Conservation (phyloP, 2,113 vertebrate species). For the Spea multiplicata region DNA sequence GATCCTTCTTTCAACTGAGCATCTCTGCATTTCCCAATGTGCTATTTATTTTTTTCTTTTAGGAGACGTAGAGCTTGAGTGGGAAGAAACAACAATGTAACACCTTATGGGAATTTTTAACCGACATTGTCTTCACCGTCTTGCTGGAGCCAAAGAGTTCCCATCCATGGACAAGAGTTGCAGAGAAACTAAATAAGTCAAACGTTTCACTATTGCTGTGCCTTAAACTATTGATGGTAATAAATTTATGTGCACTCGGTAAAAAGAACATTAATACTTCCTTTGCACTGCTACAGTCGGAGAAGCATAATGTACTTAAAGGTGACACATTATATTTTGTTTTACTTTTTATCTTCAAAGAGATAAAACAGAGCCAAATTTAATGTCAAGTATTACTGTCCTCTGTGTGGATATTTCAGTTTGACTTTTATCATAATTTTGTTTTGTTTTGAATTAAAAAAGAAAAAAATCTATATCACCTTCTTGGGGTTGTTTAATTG, state of each 20-base stretch:
- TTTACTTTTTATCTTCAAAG: slow-evolving; percentile 45
- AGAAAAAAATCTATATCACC: neutral
- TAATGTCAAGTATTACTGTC: slow-evolving; percentile 55
- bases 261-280: slow-evolving; percentile 19
- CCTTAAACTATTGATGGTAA: slow-evolving; percentile 53
- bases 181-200: slow-evolving; percentile 23
- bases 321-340: slow-evolving; percentile 26
- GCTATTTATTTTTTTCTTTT: slow-evolving; percentile 54
- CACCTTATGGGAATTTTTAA: slow-evolving; percentile 51
- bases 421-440: slow-evolving; percentile 55
- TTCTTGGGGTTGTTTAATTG: neutral
- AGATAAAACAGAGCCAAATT: slow-evolving; percentile 67
- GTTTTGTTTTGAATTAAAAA: slow-evolving; percentile 43
- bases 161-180: slow-evolving; percentile 54
- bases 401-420: slow-evolving; percentile 48
- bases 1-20: too few relatives aligned
- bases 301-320: neutral
- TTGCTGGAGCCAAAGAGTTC: slow-evolving; percentile 66
- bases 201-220: slow-evolving; percentile 56
- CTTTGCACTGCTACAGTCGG: slow-evolving; percentile 31
- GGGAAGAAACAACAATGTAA: slow-evolving; percentile 98
- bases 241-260: slow-evolving; percentile 4
- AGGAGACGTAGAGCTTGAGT: slow-evolving; percentile 97
- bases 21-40: too few relatives aligned
- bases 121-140: slow-evolving; percentile 50